Base-by-base conservation (phyloP, 2,888 invertebrate species). In the Phengaris alcon region DNA sequence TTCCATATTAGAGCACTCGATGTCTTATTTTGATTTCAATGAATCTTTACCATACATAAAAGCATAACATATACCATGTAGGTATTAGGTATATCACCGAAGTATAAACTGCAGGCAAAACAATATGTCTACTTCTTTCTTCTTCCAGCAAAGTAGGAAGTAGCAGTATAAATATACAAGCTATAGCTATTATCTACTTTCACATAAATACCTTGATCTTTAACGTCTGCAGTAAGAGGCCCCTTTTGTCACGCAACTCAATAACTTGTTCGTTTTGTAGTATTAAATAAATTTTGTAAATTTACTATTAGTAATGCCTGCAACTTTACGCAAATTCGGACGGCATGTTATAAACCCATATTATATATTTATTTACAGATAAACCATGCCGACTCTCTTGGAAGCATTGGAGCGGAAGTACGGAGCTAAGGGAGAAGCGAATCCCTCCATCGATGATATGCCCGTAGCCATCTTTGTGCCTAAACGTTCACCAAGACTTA, bases 321-420 rank as follows among this genome's bases (percentile, higher is more conserved):
- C 12, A 64, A 64, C 1, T 12, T 52, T 44, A 22, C 10, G 15
- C 15, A 22, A 9, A 0, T 10, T 59, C 10, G 9, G 59, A 15
- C 5, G 35, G 35, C 8, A n/a, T 57, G n/a, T 57, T 22, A 9
- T 22, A 10, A 73, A 35, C 2, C 35, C 35, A 4, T 35, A 35
- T 35, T 35, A 35, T 35, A 76, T 78, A 74, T 51, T 77, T 86
- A 83, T 82, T 84, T 83, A 48, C 82, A 89, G 88, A 76, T 82
- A 75, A 82, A 91, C 89, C 83, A 98, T 98, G 98, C 97, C 97
- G 90, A 97, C 98, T 83, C 94, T 98, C 82, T 91, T 98, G 86
- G 98, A 98, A 94, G 98, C 98, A 80, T 94, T 98, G 83, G 97
- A 97, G 93, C 95, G 96, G 83, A 98, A 98, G 88, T 98, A 98